Percentiles rank a stretch among this genome's conserved stretches.
Conservation (phyloP, 2,888 invertebrate genomes). For the Cantharis nigra region DNA sequence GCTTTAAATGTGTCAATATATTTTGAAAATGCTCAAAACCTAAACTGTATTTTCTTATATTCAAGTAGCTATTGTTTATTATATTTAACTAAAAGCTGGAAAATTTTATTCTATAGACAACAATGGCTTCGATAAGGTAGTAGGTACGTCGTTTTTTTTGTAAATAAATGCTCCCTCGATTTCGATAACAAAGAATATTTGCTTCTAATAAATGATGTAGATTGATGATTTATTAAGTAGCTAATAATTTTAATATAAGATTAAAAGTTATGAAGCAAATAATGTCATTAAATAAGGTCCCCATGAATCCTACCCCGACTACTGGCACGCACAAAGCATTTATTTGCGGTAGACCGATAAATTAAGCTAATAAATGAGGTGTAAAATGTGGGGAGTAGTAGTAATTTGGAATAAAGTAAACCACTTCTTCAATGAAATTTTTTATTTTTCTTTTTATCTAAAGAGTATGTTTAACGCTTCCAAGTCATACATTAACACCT, state of each 20-base stretch:
- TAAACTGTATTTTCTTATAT: neutral
- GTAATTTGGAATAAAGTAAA: slow-evolving; percentile 29
- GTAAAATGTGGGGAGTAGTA: slow-evolving; percentile 31
- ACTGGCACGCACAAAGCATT: slow-evolving; percentile 21
- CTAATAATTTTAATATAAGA: neutral
- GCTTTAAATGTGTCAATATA: neutral
- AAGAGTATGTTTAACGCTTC: slow-evolving; percentile 6
- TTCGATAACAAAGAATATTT: neutral
- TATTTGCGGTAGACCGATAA: slow-evolving; percentile 29
- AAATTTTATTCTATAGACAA: neutral
- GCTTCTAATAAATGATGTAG: neutral
- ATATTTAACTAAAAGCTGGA: neutral
- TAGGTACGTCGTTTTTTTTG: neutral
- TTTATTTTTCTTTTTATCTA: neutral
- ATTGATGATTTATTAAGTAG: neutral
- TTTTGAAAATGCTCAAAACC: neutral
- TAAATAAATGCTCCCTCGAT: neutral
- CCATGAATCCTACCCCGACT: slow-evolving; percentile 2
- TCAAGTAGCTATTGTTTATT: neutral
- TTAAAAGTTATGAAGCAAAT: slow-evolving; percentile 1
- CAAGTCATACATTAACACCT: slow-evolving; percentile 13
- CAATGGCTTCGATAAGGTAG: neutral
- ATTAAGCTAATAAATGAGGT: slow-evolving; percentile 35
- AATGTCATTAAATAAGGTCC: neutral
- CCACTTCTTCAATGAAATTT: slow-evolving; percentile 12